Conservation (phyloP, 2,888 invertebrate genomes). For the Cantharis rustica region DNA sequence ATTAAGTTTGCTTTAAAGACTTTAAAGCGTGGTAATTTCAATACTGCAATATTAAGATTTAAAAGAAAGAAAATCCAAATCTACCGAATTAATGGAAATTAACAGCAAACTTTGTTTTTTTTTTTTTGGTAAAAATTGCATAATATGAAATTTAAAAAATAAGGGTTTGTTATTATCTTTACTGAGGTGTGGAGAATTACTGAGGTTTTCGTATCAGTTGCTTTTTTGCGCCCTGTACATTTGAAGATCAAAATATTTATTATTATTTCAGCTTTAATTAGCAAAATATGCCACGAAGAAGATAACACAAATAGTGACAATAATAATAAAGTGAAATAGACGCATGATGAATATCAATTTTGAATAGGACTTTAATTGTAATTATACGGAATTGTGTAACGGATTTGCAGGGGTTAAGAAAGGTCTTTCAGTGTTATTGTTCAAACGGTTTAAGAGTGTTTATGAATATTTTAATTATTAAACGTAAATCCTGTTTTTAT, state of each 20-base stretch:
- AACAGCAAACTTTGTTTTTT: too few relatives aligned
- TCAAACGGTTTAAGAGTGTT: constrained; percentile 24
- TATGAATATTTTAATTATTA: constrained; percentile 13
- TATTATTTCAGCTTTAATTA: background rate
- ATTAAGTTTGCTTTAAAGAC: too few relatives aligned
- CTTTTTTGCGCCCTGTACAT: background rate
- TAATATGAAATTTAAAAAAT: too few relatives aligned
- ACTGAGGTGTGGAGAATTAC: too few relatives aligned
- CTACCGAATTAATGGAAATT: too few relatives aligned
- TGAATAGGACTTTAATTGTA: constrained; percentile 27
- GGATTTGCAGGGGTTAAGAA: constrained; percentile 28
- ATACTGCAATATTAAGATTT: too few relatives aligned
- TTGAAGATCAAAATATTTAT: background rate
- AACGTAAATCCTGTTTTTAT: constrained; percentile 10
- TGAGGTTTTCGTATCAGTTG: too few relatives aligned
- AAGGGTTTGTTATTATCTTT: too few relatives aligned
- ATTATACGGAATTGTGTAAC: constrained; percentile 29
- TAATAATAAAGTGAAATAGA: constrained; percentile 16
- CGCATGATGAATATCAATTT: constrained; percentile 22
- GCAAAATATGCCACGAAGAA: background rate
- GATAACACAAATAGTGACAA: background rate
- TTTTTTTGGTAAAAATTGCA: too few relatives aligned
- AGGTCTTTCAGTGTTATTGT: constrained; percentile 22
- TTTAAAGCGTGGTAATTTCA: too few relatives aligned
- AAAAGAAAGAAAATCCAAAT: too few relatives aligned